phyloP scores from a whole-genome alignment of 35 echinoderm and acorn worm species.

The Heliocidaris tuberculata region DNA sequence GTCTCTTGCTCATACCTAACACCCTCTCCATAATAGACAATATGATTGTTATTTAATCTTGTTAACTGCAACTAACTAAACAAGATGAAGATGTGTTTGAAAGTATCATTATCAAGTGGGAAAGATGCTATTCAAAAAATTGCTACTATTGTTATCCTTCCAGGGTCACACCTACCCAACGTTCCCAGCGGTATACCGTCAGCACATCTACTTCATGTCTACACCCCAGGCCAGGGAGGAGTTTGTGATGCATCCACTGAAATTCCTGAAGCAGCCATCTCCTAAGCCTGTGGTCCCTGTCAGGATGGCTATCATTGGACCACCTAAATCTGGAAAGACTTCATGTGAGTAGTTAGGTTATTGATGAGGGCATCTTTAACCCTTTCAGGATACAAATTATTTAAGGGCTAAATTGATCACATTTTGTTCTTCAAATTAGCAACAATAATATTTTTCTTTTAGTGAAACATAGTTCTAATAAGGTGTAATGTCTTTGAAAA shows the following conservation, averaged over 20 bases:
- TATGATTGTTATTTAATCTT: neutral
- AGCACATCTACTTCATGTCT: slow-evolving; percentile 87
- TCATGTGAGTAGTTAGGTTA: slow-evolving; percentile 67
- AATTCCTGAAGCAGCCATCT: slow-evolving; percentile 76
- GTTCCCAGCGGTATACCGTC: slow-evolving; percentile 84
- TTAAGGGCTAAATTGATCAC: too few species aligned
- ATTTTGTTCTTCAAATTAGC: too few species aligned
- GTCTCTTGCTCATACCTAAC: too few species aligned
- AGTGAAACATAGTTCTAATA: too few species aligned
- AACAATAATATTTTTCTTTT: too few species aligned
- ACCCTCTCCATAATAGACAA: too few species aligned
- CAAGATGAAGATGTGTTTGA: too few species aligned
- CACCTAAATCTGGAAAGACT: slow-evolving; percentile 96
- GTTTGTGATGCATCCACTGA: slow-evolving; percentile 76
- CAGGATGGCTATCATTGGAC: slow-evolving; percentile 95
- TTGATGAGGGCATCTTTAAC: neutral
- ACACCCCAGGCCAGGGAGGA: slow-evolving; percentile 64
- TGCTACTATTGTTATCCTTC: neutral
- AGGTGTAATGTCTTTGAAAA: too few species aligned
- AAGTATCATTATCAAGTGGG: too few species aligned
- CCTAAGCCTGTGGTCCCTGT: slow-evolving; percentile 89
- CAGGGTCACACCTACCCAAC: slow-evolving; percentile 77
- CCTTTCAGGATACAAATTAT: too few species aligned
- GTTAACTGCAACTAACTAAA: neutral
- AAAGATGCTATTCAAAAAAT: too few species aligned